Percentiles rank a stretch among this genome's conserved stretches.
These are phyloP conservation scores for Drosophila pseudotakahashii DNA, from an alignment of 2,888 invertebrate species.

Conservation along the genomic window DNA sequence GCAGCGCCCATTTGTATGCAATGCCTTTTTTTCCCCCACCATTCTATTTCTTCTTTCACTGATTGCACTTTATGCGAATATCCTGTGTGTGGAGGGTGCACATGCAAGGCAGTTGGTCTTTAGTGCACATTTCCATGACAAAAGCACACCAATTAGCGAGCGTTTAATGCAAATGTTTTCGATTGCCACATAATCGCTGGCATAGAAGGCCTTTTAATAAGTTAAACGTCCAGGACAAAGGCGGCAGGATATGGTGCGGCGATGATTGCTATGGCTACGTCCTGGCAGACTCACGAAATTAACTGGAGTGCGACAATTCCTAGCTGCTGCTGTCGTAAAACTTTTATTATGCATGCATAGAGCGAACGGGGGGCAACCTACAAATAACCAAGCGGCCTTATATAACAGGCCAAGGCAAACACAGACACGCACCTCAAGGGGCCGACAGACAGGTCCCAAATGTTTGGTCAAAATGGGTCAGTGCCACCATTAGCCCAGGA, in stretches of 20 bases:
- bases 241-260: slow-evolving; percentile 1
- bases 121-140: slow-evolving; percentile 71
- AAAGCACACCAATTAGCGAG: slow-evolving; percentile 68
- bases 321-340: slow-evolving; percentile 30
- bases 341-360: slow-evolving; percentile 54
- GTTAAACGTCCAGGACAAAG: slow-evolving; percentile 36
- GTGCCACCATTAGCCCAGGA: slow-evolving; percentile 58
- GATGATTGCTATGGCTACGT: slow-evolving; percentile 18
- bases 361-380: slow-evolving; percentile 8
- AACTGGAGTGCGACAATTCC: slow-evolving; percentile 27
- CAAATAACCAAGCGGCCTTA: slow-evolving; percentile 20
- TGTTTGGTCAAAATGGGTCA: slow-evolving; percentile 66
- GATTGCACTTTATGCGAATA: slow-evolving; percentile 61
- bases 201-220: slow-evolving; percentile 54
- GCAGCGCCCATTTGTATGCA: slow-evolving; percentile 61
- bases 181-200: slow-evolving; percentile 55
- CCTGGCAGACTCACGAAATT: slow-evolving; percentile 15
- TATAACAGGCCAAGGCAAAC: slow-evolving; percentile 14
- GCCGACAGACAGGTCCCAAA: slow-evolving; percentile 47
- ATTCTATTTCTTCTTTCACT: slow-evolving; percentile 33
- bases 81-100: slow-evolving; percentile 19
- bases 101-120: slow-evolving; percentile 38
- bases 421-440: slow-evolving; percentile 40
- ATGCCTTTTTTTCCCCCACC: slow-evolving; percentile 26
- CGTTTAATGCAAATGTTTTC: slow-evolving; percentile 70